Evolutionary conservation across 2,113 vertebrate species (phyloP), one percentile per base, ranked within the genome.

Genomic region (Siniperca knerii): DNA sequence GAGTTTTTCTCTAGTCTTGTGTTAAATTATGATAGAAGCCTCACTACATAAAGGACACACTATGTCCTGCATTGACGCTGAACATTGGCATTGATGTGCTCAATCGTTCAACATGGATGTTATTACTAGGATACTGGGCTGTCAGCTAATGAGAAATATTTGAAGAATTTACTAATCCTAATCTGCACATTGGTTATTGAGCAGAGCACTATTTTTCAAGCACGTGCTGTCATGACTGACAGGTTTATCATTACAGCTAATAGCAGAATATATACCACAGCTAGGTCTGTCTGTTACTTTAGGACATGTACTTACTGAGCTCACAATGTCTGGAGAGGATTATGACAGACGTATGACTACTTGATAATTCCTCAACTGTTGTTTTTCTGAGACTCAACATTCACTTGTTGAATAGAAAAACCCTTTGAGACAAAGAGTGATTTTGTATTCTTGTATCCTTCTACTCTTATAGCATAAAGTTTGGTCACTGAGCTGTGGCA

Each of bases 401-500:
- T 77, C 4, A 8, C 23, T 74, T 52, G 58, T 54, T 70, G 13
- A 62, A 76, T 64, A 52, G 29, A 67, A 57, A 48, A 44, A 12
- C 20, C 25, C 25, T 80, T 74, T 44, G 57, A 81, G 60, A 87
- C 23, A 82, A 81, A 73, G 54, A 89, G 29, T 77, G 23, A 75
- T 73, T 89, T 86, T 81, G 54, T 93, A 93, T 95, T 95, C 95
- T 96, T 95, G 92, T 93, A 90, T 94, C 80, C 16, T 87, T 82
- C 65, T 67, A 54, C 79, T 83, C 69, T 82, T 92, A 94, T 94
- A 93, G 92, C 95, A 96, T 96, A 97, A 97, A 97, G 97, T 98
- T 97, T 97, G 97, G 95, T 96, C 95, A 95, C 95, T 96, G 97
- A 97, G 96, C 97, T 96, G 96, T 91, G 86, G 97, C 97, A 97